Percentiles rank a stretch among this genome's conserved stretches.
Conservation (phyloP, 2,888 invertebrate species). For the Hypercompe scribonia region DNA sequence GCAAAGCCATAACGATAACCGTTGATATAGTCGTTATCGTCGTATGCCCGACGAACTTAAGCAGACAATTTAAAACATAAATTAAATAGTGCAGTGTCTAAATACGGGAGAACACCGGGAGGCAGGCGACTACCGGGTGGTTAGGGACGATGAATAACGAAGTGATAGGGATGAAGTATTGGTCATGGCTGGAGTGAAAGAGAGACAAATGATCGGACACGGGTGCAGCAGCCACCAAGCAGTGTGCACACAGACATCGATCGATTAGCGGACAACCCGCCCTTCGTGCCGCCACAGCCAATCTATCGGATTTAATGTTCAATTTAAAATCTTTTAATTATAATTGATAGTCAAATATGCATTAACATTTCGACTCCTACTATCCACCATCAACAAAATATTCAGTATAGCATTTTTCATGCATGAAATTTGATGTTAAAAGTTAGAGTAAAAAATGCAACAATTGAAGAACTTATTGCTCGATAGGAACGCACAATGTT, state of each 20-base stretch:
- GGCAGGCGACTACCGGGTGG: constrained; percentile 82
- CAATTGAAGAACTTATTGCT: background rate
- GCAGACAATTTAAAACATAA: constrained; percentile 83
- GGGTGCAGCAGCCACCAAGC: constrained; percentile 74
- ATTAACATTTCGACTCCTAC: constrained; percentile 22
- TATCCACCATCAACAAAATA: background rate
- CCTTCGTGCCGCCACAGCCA: constrained; percentile 71
- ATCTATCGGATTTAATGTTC: constrained; percentile 79
- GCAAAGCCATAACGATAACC: constrained; percentile 75
- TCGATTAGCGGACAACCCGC: constrained; percentile 81
- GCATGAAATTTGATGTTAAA: background rate
- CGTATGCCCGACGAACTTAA: constrained; percentile 69
- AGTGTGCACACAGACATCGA: constrained; percentile 82
- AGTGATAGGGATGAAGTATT: constrained; percentile 77
- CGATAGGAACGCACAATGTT: background rate
- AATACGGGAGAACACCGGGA: constrained; percentile 82
- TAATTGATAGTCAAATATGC: constrained; percentile 57
- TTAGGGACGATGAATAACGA: constrained; percentile 83
- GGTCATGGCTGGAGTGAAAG: constrained; percentile 62
- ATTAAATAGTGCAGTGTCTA: constrained; percentile 85
- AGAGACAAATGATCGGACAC: constrained; percentile 73
- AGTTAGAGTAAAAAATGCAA: background rate
- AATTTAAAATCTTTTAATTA: constrained; percentile 69
- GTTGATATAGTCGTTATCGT: constrained; percentile 75
- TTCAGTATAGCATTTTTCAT: background rate